Base-by-base conservation (phyloP, 1,140 invertebrate genomes). In the Diplogasteroides magnus region DNA sequence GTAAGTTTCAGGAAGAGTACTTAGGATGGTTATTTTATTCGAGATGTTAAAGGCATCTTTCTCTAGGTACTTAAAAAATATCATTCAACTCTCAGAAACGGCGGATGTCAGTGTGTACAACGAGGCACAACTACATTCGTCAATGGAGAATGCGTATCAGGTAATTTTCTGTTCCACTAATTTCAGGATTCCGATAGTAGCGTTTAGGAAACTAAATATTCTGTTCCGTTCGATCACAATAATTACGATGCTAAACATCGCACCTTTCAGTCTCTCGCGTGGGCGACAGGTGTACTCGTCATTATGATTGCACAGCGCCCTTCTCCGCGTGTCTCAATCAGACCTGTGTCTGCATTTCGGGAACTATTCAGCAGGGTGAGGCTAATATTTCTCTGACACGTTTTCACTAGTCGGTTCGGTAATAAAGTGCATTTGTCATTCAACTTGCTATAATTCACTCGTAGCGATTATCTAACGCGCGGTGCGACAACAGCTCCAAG, bases 321-420 rank as follows among this genome's bases (percentile, higher is more conserved):
- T 82, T 82, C 70, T 81, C 81, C 13, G 80, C 80, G 2, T 82
- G 80, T 64, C 74, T 82, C 32, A 82, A 83, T 56, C 74, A 76
- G 13, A 79, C 79, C 61, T 82, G 80, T 67, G 79, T 79, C 15
- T 82, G 80, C 66, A 82, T 82, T 71, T 75, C 78, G 11, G 80
- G 80, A 60, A 82, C 80, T 37, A 71, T 82, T 61, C 80, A 82
- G 64, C 79, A 80, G 60, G 70, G 66, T 1, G 15, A 1, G 23
- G 0, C 31, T 55, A 23, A 23, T 63, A 19, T 25, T 26, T 65
- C 28, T n/a, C 48, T 55, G 48, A 55, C 48, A 55, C 13, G n/a
- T n/a, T 13, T 13, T 13, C 48, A n/a, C n/a, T 55, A 13, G 48
- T 55, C 13, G 13, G 26, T 11, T 60, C 58, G 3, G 23, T 3